Conservation (phyloP, 2,113 vertebrate species). For the Chaenogobius annularis region DNA sequence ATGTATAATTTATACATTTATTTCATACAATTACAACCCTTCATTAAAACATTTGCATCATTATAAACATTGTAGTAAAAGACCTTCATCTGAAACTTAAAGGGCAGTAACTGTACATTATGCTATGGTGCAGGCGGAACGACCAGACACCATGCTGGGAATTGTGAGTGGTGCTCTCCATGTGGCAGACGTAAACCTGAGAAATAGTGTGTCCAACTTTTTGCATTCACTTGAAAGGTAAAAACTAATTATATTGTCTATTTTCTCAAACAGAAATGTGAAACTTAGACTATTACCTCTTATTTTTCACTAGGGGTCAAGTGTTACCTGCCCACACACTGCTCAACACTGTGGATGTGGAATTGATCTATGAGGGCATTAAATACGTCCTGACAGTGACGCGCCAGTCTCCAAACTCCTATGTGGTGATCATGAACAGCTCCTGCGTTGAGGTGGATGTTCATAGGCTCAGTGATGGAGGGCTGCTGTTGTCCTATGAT, state of each 20-base stretch:
- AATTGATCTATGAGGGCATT: conserved; percentile 94
- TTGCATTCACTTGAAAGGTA: conserved; percentile 97
- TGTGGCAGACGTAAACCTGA: conserved; percentile 90
- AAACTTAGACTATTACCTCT: background rate
- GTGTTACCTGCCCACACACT: conserved; percentile 95
- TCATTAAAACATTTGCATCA: too few species aligned
- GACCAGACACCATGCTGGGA: conserved; percentile 95
- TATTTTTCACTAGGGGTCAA: conserved; percentile 82
- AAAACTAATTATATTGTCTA: background rate
- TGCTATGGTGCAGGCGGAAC: conserved; percentile 83
- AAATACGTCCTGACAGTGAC: conserved; percentile 96
- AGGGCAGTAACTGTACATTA: background rate
- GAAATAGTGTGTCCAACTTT: conserved; percentile 97
- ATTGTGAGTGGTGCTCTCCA: conserved; percentile 96
- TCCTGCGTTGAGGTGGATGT: conserved; percentile 92
- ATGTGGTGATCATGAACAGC: conserved; percentile 95
- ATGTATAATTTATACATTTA: too few species aligned
- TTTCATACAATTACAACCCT: too few species aligned
- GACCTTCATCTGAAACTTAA: background rate
- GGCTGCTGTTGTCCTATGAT: conserved; percentile 92
- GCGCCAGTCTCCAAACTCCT: conserved; percentile 95
- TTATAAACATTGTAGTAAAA: background rate
- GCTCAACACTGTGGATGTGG: conserved; percentile 93
- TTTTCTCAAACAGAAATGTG: background rate
- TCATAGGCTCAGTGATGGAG: conserved; percentile 93